Evolutionary conservation across 2,797 vertebrate genomes (phyloP), one percentile per base, ranked within the genome.

Genomic region (Betta splendens): DNA sequence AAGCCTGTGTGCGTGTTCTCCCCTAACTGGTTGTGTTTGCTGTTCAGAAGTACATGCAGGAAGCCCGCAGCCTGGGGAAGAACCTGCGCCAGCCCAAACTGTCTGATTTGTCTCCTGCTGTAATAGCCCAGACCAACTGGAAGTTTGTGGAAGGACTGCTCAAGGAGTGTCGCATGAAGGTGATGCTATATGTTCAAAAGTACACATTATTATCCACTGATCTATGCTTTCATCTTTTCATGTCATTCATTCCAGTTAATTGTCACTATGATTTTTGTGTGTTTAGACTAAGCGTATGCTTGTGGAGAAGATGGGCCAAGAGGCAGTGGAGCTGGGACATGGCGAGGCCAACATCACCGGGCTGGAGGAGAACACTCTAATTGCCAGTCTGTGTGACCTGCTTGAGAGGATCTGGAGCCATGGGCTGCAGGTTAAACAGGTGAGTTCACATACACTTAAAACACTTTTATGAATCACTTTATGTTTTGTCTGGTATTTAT

Each of bases 161-260:
- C 29, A 98, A 96, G 79, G 95, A 98, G 89, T 98, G 95, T 83
- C 94, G 95, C 47, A 92, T 96, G 89, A 98, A 98, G 95, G 96
- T 98, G 83, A 65, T 22, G 13, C 5, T n/a, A 37, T 8, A 2
- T 28, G 25, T 36, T 15, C 26, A 51, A 39, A 7, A 12, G 8
- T 16, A 7, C 13, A 16, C 15, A 20, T 18, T n/a, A n/a, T n/a
- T n/a, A n/a, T n/a, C n/a, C n/a, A n/a, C n/a, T n/a, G n/a, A n/a
- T n/a, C n/a, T n/a, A n/a, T n/a, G n/a, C n/a, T n/a, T n/a, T n/a
- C n/a, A n/a, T n/a, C n/a, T n/a, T n/a, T n/a, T n/a, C n/a, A n/a
- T n/a, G n/a, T n/a, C n/a, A n/a, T n/a, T n/a, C n/a, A n/a, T n/a
- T n/a, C n/a, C 7, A 13, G 25, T 50, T 3, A 3, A 23, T 23